Evolutionary conservation across 2,797 vertebrate genomes (phyloP).

Genomic region (Chelon labrosus): DNA sequence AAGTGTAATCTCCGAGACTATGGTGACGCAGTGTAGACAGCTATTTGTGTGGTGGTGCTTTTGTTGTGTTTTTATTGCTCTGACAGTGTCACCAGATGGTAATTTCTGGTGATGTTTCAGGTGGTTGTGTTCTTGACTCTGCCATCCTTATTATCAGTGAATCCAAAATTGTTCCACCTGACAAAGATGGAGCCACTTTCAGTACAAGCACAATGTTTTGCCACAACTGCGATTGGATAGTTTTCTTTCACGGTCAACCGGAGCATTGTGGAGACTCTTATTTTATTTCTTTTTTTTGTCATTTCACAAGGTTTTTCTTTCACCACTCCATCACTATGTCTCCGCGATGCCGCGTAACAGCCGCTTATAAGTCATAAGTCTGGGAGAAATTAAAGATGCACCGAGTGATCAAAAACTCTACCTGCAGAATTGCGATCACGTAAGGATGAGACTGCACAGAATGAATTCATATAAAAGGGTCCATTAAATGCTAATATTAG

Average conservation of each 20-base stretch:
- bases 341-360: not conserved
- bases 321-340: not conserved
- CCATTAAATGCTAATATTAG: slow-evolving; percentile 22
- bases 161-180: not conserved
- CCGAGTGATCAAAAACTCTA: not conserved
- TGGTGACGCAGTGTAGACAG: no score
- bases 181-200: not conserved
- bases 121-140: not conserved
- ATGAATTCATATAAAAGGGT: not conserved
- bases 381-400: not conserved
- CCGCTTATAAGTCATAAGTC: not conserved
- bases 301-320: not conserved
- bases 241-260: not conserved
- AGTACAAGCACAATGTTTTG: not conserved
- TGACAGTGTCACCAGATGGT: not conserved
- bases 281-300: no score
- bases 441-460: not conserved
- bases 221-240: not conserved
- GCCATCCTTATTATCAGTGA: slow-evolving; percentile 1
- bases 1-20: not conserved
- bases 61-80: not conserved
- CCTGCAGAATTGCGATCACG: not conserved
- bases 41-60: no score
- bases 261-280: not conserved
- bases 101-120: not conserved